Evolutionary conservation across 2,797 vertebrate species (phyloP).

Genomic region (Mormyrus proboscirostris): DNA sequence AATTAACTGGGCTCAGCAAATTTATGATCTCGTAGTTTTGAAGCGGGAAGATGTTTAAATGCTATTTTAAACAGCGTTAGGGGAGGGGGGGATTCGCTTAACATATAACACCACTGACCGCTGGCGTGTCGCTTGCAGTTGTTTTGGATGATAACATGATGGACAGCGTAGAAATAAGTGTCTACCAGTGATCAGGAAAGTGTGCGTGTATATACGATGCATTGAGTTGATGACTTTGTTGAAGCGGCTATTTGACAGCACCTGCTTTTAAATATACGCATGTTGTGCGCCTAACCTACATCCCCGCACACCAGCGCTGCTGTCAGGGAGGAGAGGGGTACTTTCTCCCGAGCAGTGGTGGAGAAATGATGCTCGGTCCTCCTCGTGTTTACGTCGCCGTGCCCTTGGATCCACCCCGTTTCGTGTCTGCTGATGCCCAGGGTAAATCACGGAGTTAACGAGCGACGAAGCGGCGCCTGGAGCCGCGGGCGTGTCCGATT

Average conservation of each 20-base stretch:
- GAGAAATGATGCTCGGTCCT: conserved; percentile 47
- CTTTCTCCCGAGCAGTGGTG: conserved; percentile 37
- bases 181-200: neutral
- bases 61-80: neutral
- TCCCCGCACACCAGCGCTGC: conserved; percentile 48
- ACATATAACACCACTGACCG: neutral
- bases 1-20: neutral
- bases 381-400: conserved; percentile 56
- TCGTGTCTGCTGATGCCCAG: conserved; percentile 27
- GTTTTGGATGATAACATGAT: neutral
- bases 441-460: neutral
- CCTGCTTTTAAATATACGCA: neutral
- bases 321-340: conserved; percentile 50
- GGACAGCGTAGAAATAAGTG: neutral
- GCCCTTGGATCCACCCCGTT: conserved; percentile 32
- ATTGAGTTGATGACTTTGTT: neutral
- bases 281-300: conserved; percentile 59
- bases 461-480: neutral
- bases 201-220: neutral
- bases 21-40: conserved; percentile 17
- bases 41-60: neutral
- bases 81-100: neutral
- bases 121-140: neutral
- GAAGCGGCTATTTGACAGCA: neutral
- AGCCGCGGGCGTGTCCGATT: conserved; percentile 7